Conservation (phyloP, 2,113 vertebrate species). For the Lichenostomus cassidix region DNA sequence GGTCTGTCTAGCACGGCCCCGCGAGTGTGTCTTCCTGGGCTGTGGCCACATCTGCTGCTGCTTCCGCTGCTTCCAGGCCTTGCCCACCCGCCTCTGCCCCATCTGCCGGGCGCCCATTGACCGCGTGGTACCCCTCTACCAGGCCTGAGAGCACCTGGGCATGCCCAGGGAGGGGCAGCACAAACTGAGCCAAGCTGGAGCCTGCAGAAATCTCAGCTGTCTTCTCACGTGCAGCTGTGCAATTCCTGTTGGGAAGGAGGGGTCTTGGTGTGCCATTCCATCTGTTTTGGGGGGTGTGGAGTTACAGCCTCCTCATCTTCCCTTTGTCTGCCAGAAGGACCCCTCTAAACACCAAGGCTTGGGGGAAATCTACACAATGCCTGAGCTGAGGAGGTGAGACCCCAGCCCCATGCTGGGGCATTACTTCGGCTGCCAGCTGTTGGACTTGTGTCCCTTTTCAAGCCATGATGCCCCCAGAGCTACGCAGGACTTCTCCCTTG, state of each 20-base stretch:
- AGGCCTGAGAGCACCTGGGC: constrained; percentile 1
- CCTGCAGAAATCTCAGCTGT: not conserved
- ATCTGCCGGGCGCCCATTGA: constrained; percentile 81
- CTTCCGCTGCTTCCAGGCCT: constrained; percentile 80
- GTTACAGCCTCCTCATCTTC: not conserved
- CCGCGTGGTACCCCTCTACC: constrained; percentile 83
- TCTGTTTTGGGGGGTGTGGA: not conserved
- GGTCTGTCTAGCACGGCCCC: constrained; percentile 77
- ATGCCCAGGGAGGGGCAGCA: not conserved
- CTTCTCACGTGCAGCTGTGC: not conserved
- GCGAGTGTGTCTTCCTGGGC: constrained; percentile 80
- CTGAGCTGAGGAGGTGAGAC: not conserved
- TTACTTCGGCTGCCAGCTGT: not conserved
- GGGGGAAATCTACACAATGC: not conserved
- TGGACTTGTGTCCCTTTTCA: not conserved
- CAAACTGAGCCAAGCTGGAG: not conserved
- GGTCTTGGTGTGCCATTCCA: not conserved
- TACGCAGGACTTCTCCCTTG: not conserved
- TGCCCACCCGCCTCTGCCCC: constrained; percentile 79
- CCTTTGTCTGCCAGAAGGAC: not conserved
- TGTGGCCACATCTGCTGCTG: constrained; percentile 91
- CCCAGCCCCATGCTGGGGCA: rapidly evolving
- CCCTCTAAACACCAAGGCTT: not conserved
- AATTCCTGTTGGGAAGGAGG: not conserved
- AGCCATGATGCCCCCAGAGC: not conserved